Percentiles rank a stretch among this genome's conserved stretches.
These are phyloP conservation scores for Onychostoma macrolepis DNA, from an alignment of 2,113 vertebrate species.

Conservation along the genomic window DNA sequence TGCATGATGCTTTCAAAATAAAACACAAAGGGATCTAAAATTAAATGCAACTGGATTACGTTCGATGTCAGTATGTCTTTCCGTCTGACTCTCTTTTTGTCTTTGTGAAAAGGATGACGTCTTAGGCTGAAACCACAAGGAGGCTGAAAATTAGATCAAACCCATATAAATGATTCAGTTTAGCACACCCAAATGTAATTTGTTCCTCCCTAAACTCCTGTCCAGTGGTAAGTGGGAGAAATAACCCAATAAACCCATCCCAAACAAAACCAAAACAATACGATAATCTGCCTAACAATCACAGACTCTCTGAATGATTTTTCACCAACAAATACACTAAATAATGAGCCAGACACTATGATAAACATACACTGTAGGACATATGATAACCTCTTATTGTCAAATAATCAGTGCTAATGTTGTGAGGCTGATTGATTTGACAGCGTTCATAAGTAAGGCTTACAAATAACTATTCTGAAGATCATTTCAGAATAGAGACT, in stretches of 20 bases:
- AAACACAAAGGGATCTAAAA: conserved; percentile 17
- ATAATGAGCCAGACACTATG: not conserved
- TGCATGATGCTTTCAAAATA: conserved; percentile 1
- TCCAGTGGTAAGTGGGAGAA: conserved; percentile 45
- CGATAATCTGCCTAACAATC: not conserved
- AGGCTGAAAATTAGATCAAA: conserved; percentile 40
- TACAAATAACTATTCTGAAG: not conserved
- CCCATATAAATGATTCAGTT: conserved; percentile 46
- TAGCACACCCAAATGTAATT: conserved; percentile 54
- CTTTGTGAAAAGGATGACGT: conserved; percentile 11
- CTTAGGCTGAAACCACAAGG: conserved; percentile 38
- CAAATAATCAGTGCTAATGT: not conserved
- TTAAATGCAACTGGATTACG: not conserved
- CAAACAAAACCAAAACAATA: conserved; percentile 48
- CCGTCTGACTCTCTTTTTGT: not conserved
- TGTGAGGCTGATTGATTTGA: not conserved
- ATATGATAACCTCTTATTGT: not conserved
- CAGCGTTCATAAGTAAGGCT: not conserved
- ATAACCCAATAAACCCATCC: conserved; percentile 57
- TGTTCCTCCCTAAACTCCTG: conserved; percentile 50
- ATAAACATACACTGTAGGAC: not conserved
- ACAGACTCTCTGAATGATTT: not conserved
- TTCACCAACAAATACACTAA: not conserved
- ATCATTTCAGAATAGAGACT: not conserved
- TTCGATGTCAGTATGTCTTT: not conserved